These are phyloP conservation scores for Chelonia mydas DNA, from an alignment of 2,797 vertebrate genomes.

Conservation along the genomic window DNA sequence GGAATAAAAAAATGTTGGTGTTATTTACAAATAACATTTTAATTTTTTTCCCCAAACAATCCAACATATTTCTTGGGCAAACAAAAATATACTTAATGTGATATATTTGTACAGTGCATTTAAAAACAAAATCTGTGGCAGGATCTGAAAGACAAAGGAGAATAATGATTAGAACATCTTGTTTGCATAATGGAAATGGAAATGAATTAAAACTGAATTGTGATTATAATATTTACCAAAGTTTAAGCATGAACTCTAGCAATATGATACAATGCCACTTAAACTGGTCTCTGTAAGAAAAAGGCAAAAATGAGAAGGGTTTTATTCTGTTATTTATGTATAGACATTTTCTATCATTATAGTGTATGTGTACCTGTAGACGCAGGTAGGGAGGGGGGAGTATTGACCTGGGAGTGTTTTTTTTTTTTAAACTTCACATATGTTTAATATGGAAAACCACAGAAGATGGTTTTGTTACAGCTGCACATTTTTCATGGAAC, in stretches of 20 bases:
- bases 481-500: neutral
- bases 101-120: neutral
- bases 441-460: conserved; percentile 68
- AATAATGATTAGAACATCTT: neutral
- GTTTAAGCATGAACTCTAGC: neutral
- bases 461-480: neutral
- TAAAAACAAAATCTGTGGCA: neutral
- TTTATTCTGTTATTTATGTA: neutral
- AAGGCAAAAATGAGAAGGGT: neutral
- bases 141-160: conserved; percentile 15
- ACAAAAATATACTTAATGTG: neutral
- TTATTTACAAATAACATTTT: neutral
- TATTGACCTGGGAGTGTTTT: too few relatives aligned
- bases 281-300: neutral
- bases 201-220: neutral
- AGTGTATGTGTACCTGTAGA: neutral
- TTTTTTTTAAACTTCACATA: neutral
- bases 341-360: neutral
- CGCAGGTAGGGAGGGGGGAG: too few relatives aligned
- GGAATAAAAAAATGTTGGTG: neutral
- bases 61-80: neutral
- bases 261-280: neutral
- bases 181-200: accelerated
- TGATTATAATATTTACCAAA: neutral
- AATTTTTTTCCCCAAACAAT: neutral